phyloP scores from a whole-genome alignment of 2,797 vertebrate genomes.

The Orientallactaga sibirica region DNA sequence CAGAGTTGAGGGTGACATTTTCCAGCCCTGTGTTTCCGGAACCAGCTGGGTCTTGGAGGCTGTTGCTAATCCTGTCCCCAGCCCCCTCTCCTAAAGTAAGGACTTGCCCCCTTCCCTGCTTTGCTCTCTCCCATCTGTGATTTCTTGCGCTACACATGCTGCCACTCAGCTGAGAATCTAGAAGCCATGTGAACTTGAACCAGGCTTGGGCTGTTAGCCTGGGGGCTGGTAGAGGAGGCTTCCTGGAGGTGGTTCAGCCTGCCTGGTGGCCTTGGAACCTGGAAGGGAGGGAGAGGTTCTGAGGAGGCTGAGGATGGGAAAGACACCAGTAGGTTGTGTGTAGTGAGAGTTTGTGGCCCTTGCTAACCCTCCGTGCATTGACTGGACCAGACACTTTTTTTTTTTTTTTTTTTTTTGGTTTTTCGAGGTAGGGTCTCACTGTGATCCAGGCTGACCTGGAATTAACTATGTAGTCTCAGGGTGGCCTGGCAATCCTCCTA shows the following conservation, averaged over 20 bases:
- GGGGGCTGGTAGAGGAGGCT: not conserved
- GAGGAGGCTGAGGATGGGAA: not conserved
- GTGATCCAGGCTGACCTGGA: no score
- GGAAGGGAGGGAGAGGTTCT: not conserved
- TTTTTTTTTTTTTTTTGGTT: no score
- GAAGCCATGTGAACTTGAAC: no score
- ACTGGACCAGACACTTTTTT: not conserved
- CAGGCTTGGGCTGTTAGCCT: no score
- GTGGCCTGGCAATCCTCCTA: no score
- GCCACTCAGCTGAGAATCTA: not conserved
- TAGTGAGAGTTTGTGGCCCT: not conserved
- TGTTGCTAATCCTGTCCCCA: conserved; percentile 73
- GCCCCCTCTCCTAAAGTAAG: not conserved
- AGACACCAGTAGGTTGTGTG: not conserved
- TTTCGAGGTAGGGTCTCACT: no score
- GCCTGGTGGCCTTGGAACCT: conserved; percentile 24
- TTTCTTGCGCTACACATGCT: conserved; percentile 38
- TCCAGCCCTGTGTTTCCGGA: conserved; percentile 64
- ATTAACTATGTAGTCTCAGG: no score
- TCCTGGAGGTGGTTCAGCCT: not conserved
- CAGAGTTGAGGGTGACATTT: conserved; percentile 67
- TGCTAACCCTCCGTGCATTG: not conserved
- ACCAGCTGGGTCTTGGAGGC: conserved; percentile 72
- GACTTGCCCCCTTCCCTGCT: conserved; percentile 9
- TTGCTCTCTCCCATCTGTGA: conserved; percentile 53